These are phyloP conservation scores for Myopa tessellatipennis DNA, from an alignment of 2,888 invertebrate genomes.

Conservation along the genomic window DNA sequence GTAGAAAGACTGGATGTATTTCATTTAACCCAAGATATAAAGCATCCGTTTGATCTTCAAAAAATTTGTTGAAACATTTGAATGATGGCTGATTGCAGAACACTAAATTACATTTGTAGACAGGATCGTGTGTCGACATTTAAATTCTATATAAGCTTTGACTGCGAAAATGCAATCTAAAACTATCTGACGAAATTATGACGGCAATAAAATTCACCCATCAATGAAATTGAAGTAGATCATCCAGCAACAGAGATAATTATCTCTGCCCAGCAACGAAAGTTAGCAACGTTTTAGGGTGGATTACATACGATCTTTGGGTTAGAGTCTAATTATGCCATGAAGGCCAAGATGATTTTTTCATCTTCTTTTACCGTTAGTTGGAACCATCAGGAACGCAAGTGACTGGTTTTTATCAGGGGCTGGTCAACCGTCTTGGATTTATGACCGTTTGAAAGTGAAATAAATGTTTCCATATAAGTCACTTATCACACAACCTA, in stretches of 20 bases:
- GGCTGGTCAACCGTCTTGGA: too few species aligned
- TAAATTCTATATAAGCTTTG: neutral
- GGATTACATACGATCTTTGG: too few species aligned
- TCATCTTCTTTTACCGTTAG: too few species aligned
- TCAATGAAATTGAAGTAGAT: neutral
- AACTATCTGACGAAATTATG: neutral
- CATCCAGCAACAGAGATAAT: too few species aligned
- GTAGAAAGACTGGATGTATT: conserved; percentile 52
- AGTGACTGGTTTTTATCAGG: too few species aligned
- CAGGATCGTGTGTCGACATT: neutral
- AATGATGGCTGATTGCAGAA: conserved; percentile 58
- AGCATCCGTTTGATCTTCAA: conserved; percentile 54
- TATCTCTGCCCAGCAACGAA: neutral
- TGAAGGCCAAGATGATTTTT: too few species aligned
- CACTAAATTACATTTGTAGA: conserved; percentile 39
- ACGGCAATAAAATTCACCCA: neutral
- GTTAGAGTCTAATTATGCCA: too few species aligned
- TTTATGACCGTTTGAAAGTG: too few species aligned
- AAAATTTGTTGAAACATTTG: conserved; percentile 57
- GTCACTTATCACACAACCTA: too few species aligned
- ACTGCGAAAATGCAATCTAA: neutral
- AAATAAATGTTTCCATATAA: too few species aligned
- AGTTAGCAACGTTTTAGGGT: too few species aligned
- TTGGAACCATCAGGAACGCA: too few species aligned
- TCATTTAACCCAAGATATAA: conserved; percentile 57